These are phyloP conservation scores for Actinia equina DNA, from an alignment of 64 coral and sea anemone species.

Conservation along the genomic window DNA sequence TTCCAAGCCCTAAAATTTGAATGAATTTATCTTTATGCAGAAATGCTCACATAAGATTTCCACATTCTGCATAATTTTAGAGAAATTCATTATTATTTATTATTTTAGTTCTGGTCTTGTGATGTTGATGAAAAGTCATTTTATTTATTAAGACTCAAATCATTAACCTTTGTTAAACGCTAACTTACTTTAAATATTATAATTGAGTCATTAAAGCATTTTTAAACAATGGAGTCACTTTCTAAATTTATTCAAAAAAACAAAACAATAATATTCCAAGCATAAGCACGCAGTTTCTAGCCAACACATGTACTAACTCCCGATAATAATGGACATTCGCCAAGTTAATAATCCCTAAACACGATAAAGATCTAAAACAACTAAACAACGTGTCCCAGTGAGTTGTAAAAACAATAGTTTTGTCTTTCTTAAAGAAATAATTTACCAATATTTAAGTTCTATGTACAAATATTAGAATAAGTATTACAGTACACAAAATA, in stretches of 20 bases:
- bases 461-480: background rate
- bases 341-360: background rate
- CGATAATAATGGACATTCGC: background rate
- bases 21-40: no score
- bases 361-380: background rate
- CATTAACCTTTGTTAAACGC: no score
- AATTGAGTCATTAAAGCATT: background rate
- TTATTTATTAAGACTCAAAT: no score
- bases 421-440: background rate
- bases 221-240: background rate
- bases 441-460: background rate
- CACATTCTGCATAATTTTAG: background rate
- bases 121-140: no score
- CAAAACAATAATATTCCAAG: background rate
- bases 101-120: no score
- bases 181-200: background rate
- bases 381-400: background rate
- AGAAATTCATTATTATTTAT: no score
- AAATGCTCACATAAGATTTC: no score
- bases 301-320: background rate
- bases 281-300: background rate
- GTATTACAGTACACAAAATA: background rate
- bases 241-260: background rate
- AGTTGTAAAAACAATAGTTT: background rate
- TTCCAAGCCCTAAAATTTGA: no score